phyloP scores from a whole-genome alignment of 2,797 vertebrate genomes.

The Pseudochromis fuscus region DNA sequence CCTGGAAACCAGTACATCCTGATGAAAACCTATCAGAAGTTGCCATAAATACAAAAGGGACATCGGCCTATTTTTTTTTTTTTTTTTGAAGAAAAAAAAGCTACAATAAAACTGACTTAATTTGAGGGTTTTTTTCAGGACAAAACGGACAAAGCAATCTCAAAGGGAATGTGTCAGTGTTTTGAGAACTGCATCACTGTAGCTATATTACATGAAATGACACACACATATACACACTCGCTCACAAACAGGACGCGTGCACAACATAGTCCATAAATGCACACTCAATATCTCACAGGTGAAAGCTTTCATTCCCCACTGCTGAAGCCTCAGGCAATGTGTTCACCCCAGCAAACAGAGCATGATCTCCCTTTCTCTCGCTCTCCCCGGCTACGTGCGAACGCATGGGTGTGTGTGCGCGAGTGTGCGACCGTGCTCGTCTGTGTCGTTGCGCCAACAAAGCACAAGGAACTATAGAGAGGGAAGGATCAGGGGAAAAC shows the following conservation, averaged over 20 bases:
- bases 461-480: slow-evolving; percentile 51
- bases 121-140: slow-evolving; percentile 67
- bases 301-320: slow-evolving; percentile 81
- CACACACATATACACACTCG: slow-evolving; percentile 36
- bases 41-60: slow-evolving; percentile 60
- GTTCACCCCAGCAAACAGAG: slow-evolving; percentile 80
- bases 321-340: slow-evolving; percentile 75
- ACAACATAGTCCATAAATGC: slow-evolving; percentile 54
- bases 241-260: slow-evolving; percentile 58
- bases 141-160: slow-evolving; percentile 73
- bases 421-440: background rate
- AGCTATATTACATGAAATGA: slow-evolving; percentile 64
- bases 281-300: slow-evolving; percentile 82
- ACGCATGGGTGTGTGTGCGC: slow-evolving; percentile 22
- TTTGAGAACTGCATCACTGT: slow-evolving; percentile 59
- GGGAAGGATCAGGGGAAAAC: slow-evolving; percentile 50
- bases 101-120: slow-evolving; percentile 54
- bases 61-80: slow-evolving; percentile 17
- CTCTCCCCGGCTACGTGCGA: slow-evolving; percentile 30
- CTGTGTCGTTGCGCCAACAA: slow-evolving; percentile 52
- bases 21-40: slow-evolving; percentile 55
- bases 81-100: background rate
- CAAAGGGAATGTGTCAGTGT: slow-evolving; percentile 69
- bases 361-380: slow-evolving; percentile 71
- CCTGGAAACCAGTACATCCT: slow-evolving; percentile 56